These are phyloP conservation scores for Oligia latruncula DNA, from an alignment of 2,888 invertebrate genomes.

Conservation along the genomic window DNA sequence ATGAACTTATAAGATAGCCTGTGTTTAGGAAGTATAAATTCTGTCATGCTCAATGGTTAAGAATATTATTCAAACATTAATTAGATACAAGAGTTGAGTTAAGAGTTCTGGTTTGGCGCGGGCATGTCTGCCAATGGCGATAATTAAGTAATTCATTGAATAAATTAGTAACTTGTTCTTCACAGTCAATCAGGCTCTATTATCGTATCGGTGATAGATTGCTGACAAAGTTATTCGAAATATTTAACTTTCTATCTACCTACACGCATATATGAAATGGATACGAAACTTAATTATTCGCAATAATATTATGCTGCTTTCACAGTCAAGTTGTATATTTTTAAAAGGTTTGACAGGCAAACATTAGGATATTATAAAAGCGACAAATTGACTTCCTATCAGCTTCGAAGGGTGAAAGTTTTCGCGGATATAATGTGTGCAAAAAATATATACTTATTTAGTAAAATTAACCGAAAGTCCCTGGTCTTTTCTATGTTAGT, in stretches of 20 bases:
- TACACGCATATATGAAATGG: constrained; percentile 7
- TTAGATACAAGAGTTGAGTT: constrained; percentile 28
- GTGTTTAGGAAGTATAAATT: constrained; percentile 17
- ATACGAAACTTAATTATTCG: constrained; percentile 46
- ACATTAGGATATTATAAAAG: constrained; percentile 31
- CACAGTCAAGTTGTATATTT: constrained; percentile 27
- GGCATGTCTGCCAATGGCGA: constrained; percentile 21
- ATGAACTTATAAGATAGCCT: neutral
- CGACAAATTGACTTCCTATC: constrained; percentile 22
- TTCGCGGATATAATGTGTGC: neutral
- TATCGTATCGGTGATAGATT: constrained; percentile 48
- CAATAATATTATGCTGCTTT: constrained; percentile 40
- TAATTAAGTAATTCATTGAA: constrained; percentile 60
- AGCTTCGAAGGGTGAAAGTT: constrained; percentile 16
- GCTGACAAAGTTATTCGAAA: constrained; percentile 40
- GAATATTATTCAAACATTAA: constrained; percentile 34
- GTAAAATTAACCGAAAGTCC: neutral
- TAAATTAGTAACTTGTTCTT: constrained; percentile 54
- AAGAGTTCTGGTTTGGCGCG: constrained; percentile 34
- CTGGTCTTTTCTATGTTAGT: neutral
- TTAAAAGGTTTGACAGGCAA: constrained; percentile 32
- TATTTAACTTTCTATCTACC: constrained; percentile 52
- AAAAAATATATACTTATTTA: neutral
- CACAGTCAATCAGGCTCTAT: constrained; percentile 40
- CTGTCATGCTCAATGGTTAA: constrained; percentile 6